Percentiles rank a stretch among this genome's conserved stretches.
Conservation (phyloP, 64 coral and sea anemone species). For the Dendronephthya gigantea region DNA sequence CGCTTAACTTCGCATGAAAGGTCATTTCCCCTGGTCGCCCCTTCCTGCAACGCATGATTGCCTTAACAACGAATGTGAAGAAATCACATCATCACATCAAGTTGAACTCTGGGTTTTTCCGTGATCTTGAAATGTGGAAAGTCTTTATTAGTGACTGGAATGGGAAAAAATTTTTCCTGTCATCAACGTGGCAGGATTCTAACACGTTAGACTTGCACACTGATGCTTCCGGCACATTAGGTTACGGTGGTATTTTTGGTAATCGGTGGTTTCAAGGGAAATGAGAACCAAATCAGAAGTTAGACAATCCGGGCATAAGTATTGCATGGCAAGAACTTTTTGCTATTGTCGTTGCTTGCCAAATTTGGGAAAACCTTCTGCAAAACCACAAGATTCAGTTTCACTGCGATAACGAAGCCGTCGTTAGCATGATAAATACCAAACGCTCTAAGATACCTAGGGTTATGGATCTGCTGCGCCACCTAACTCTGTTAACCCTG, state of each 20-base stretch:
- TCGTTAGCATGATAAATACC: background rate
- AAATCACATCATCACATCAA: background rate
- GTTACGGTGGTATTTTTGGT: slow-evolving; percentile 15
- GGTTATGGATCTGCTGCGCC: slow-evolving; percentile 38
- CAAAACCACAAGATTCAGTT: slow-evolving; percentile 11
- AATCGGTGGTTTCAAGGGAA: slow-evolving; percentile 32
- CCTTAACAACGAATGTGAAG: background rate
- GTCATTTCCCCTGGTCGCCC: too few species aligned
- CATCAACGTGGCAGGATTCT: background rate
- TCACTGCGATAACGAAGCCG: slow-evolving; percentile 15
- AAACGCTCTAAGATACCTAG: slow-evolving; percentile 3
- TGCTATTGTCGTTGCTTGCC: background rate
- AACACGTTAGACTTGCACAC: background rate
- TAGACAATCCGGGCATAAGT: background rate
- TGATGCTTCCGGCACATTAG: slow-evolving; percentile 35
- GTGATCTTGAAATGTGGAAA: slow-evolving; percentile 19
- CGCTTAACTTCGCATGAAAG: too few species aligned
- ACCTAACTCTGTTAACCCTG: too few species aligned
- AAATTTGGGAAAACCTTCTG: background rate
- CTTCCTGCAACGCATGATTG: background rate
- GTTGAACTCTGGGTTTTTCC: background rate
- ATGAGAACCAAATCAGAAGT: background rate
- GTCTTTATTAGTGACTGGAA: slow-evolving; percentile 27
- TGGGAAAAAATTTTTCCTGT: slow-evolving; percentile 11
- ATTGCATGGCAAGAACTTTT: slow-evolving; percentile 42